Evolutionary conservation across 1,140 invertebrate genomes (phyloP).

Genomic region (Lepidurus packardi): DNA sequence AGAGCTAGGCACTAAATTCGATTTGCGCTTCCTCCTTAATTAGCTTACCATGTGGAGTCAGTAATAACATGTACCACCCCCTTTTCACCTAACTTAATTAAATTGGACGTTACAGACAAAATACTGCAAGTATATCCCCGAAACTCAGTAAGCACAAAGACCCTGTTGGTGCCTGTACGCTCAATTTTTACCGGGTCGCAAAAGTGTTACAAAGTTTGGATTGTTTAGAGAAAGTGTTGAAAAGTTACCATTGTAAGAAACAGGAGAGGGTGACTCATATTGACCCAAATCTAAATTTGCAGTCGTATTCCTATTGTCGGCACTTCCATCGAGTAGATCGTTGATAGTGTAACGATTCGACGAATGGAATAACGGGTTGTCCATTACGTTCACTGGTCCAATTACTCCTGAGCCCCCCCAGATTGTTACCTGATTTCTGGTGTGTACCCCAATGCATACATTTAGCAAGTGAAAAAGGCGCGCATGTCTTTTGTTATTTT

Average conservation of each 20-base stretch:
- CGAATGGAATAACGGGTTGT: not conserved
- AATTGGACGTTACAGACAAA: constrained; percentile 19
- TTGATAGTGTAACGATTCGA: not conserved
- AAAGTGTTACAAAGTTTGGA: not conserved
- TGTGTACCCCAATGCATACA: not conserved
- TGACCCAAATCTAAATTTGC: not conserved
- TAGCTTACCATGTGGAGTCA: constrained; percentile 14
- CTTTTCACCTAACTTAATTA: constrained; percentile 15
- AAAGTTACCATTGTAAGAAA: not conserved
- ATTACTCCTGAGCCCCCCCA: not conserved
- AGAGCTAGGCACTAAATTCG: constrained; percentile 8
- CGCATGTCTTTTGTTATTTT: constrained; percentile 7
- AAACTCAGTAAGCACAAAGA: not conserved
- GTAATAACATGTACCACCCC: constrained; percentile 15
- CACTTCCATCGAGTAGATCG: not conserved
- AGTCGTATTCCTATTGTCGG: not conserved
- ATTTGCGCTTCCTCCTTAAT: constrained; percentile 16
- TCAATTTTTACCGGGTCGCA: not conserved
- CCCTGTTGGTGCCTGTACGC: not conserved
- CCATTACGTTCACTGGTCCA: constrained; percentile 8
- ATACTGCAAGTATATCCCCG: not conserved
- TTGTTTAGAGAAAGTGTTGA: not conserved
- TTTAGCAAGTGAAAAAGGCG: constrained; percentile 14
- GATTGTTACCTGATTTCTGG: constrained; percentile 14
- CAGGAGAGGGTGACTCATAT: not conserved